Conservation (phyloP, 2,888 invertebrate species). For the Cantharis flavilabris region DNA sequence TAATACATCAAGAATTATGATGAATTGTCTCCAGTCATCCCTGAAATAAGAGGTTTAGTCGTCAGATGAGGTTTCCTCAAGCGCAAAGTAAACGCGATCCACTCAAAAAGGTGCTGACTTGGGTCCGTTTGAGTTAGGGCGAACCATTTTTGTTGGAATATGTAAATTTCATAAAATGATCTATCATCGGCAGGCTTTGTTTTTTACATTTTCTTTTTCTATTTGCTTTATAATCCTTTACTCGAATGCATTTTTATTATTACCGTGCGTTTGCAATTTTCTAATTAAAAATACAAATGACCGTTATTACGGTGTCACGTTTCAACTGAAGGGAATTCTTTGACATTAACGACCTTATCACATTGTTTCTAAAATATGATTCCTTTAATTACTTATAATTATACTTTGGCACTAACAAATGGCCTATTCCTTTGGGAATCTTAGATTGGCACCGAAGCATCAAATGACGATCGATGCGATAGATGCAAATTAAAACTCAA, state of each 20-base stretch:
- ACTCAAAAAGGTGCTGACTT: slow-evolving; percentile 46
- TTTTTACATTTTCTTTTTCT: neutral
- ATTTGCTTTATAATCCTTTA: neutral
- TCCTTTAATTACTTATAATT: slow-evolving; percentile 31
- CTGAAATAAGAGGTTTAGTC: slow-evolving; percentile 24
- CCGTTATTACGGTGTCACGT: slow-evolving; percentile 23
- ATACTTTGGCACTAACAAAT: slow-evolving; percentile 31
- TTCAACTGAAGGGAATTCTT: slow-evolving; percentile 30
- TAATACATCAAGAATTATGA: slow-evolving; percentile 30
- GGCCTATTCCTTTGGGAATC: slow-evolving; percentile 19
- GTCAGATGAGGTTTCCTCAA: slow-evolving; percentile 25
- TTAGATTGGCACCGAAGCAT: slow-evolving; percentile 24
- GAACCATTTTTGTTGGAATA: slow-evolving; percentile 54
- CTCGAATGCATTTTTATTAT: neutral
- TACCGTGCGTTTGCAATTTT: neutral
- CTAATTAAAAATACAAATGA: neutral
- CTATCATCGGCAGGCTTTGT: slow-evolving; percentile 48
- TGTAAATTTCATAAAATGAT: slow-evolving; percentile 52
- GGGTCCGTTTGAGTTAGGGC: slow-evolving; percentile 32
- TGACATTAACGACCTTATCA: slow-evolving; percentile 31
- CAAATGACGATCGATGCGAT: slow-evolving; percentile 21
- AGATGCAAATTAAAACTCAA: neutral
- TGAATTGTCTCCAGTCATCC: slow-evolving; percentile 18
- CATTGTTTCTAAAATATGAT: slow-evolving; percentile 33
- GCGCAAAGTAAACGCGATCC: slow-evolving; percentile 41